Conservation (phyloP, 1,140 invertebrate species). For the Forficula auricularia region DNA sequence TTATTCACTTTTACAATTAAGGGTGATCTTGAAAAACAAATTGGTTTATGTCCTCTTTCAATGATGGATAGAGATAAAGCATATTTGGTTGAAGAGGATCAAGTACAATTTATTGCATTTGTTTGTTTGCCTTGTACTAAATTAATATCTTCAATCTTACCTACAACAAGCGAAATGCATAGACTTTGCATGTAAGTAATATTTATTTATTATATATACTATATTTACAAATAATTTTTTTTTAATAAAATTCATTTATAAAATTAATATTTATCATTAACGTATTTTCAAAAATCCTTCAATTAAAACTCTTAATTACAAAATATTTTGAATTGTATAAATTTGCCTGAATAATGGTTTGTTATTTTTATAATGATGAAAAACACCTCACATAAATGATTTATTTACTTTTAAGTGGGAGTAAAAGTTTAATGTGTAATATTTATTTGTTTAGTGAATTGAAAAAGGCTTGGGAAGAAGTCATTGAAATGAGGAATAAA, state of each 20-base stretch:
- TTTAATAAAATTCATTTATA: no score
- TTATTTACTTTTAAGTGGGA: no score
- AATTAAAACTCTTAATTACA: no score
- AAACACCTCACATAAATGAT: no score
- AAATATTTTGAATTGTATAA: no score
- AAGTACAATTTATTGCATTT: conserved; percentile 35
- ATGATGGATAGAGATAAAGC: conserved; percentile 35
- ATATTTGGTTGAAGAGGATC: conserved; percentile 32
- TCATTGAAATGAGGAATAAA: conserved; percentile 1
- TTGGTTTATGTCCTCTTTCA: conserved; percentile 33
- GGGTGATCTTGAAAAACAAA: conserved; percentile 32
- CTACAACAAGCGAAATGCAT: conserved; percentile 23
- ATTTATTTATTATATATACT: no score
- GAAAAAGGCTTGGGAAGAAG: not conserved
- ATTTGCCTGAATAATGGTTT: no score
- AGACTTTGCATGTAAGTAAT: conserved; percentile 25
- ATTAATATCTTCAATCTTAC: conserved; percentile 28
- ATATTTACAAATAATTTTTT: no score
- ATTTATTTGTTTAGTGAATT: conserved; percentile 4
- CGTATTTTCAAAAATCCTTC: no score
- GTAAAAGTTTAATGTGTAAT: no score
- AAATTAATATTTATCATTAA: not conserved
- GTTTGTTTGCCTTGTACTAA: conserved; percentile 32
- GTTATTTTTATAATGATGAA: no score
- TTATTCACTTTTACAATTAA: conserved; percentile 18